A percentile compares a stretch with the other conserved stretches of the same genome.
Evolutionary conservation across 2,797 vertebrate species (phyloP).

Genomic region (Sorex maritimensis): DNA sequence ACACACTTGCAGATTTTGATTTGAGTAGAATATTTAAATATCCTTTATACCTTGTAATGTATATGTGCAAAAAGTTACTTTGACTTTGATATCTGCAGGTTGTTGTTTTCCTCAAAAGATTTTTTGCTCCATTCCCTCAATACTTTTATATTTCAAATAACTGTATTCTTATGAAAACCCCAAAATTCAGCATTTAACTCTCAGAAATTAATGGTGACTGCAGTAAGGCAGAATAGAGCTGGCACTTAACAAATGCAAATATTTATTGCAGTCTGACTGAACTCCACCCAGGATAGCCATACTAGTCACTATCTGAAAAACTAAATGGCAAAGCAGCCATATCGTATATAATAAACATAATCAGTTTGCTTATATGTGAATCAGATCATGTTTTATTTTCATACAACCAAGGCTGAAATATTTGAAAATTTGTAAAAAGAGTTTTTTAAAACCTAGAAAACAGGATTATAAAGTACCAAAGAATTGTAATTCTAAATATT

Average conservation of each 20-base stretch:
- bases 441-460: slow-evolving; percentile 47
- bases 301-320: background rate
- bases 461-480: background rate
- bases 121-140: background rate
- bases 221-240: background rate
- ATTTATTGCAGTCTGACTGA: background rate
- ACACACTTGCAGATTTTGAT: background rate
- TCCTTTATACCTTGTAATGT: background rate
- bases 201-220: slow-evolving; percentile 5
- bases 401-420: slow-evolving; percentile 43
- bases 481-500: slow-evolving; percentile 1
- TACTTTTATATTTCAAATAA: slow-evolving; percentile 33
- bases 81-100: background rate
- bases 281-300: background rate
- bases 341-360: background rate
- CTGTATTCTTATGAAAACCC: background rate
- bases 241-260: background rate
- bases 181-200: slow-evolving; percentile 31
- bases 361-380: background rate
- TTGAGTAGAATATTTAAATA: slow-evolving; percentile 6
- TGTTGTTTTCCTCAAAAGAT: background rate
- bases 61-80: slow-evolving; percentile 19
- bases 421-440: slow-evolving; percentile 49
- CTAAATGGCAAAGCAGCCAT: background rate
- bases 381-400: background rate